Evolutionary conservation across 2,113 vertebrate genomes (phyloP), one percentile per base, ranked within the genome.

Genomic region (Anas platyrhynchos): DNA sequence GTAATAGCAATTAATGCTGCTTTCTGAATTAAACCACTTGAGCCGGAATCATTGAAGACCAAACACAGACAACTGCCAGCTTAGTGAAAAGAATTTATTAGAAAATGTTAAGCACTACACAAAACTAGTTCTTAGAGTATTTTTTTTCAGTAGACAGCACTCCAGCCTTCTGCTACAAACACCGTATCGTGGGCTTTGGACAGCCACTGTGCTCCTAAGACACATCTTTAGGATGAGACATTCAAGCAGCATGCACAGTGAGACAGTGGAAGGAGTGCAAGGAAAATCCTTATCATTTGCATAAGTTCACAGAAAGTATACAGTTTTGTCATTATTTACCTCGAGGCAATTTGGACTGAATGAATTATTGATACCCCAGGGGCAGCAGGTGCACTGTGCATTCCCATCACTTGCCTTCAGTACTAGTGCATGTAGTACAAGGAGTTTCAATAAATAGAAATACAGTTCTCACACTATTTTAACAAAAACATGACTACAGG

Each of bases 31-130:
- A 68, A 77, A 56, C 27, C 50, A 23, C 62, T 46, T n/a, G 61
- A 95, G 48, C 36, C 65, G 81, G 48, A 83, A 44, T 16, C 38
- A 63, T 6, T 94, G 76, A 95, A 97, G 81, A 86, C 67, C 94
- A 95, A 95, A 96, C 92, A 96, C 92, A 8, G 76, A 96, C 69
- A 43, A 73, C 38, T 92, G 85, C 9, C 77, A 95, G 84, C 82
- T 98, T 97, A 96, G 77, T 94, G 87, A 97, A 98, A 97, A 97
- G 89, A 87, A 97, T 98, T 98, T 98, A 98, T 98, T 98, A 98
- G 95, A 97, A 98, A 98, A 91, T 89, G 95, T 97, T 97, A 97
- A 92, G 95, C 92, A 96, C 96, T 96, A 97, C 96, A 97, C n/a
- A 83, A 94, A 97, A 95, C 65, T 93, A 89, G 81, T 76, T 43